A percentile compares a stretch with the other conserved stretches of the same genome.
Evolutionary conservation across 2,888 invertebrate genomes (phyloP).

Genomic region (Tineola bisselliella): DNA sequence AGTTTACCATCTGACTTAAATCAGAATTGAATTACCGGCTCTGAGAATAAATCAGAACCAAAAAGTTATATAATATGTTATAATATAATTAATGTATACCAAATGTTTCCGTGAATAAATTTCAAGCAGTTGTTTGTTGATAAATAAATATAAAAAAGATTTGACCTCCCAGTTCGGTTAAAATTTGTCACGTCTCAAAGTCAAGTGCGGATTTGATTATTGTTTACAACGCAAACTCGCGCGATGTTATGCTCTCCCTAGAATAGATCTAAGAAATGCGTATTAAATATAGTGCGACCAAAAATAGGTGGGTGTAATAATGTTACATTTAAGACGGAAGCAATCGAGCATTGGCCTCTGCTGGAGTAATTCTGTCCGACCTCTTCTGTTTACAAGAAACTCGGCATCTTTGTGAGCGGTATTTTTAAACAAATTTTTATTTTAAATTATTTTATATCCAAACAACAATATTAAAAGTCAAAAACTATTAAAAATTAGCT

Average conservation of each 20-base stretch:
- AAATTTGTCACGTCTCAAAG: conserved; percentile 3
- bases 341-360: conserved; percentile 41
- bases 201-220: conserved; percentile 3
- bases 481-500: no score
- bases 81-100: neutral
- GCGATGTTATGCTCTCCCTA: neutral
- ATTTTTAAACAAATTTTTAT: neutral
- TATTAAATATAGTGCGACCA: conserved; percentile 40
- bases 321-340: conserved; percentile 26
- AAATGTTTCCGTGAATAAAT: neutral
- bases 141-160: neutral
- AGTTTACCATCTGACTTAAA: no score
- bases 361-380: conserved; percentile 21
- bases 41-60: no score
- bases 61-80: no score
- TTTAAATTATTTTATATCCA: no score
- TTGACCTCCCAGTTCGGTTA: neutral
- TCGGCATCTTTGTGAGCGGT: neutral
- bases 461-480: no score
- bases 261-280: conserved; percentile 16
- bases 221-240: neutral
- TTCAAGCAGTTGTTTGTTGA: neutral
- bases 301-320: conserved; percentile 55
- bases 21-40: no score
- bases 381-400: neutral